A percentile compares a stretch with the other conserved stretches of the same genome.
These are phyloP conservation scores for Pteronotus mesoamericanus DNA, from an alignment of 2,797 vertebrate genomes.

Conservation along the genomic window DNA sequence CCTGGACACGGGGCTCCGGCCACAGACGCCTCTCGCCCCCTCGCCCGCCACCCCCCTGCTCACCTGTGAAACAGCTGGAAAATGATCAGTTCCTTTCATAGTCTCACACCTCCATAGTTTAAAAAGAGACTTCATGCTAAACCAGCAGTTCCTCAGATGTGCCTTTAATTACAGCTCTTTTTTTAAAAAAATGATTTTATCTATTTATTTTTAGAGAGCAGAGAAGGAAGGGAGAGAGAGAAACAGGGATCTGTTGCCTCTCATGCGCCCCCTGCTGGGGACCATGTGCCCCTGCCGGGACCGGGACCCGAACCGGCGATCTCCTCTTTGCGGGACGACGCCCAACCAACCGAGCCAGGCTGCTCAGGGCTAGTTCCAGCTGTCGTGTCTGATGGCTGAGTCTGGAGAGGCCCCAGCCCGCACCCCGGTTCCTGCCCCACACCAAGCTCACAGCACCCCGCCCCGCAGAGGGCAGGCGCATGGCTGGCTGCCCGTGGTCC, in stretches of 20 bases:
- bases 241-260: not conserved
- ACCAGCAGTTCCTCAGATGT: not conserved
- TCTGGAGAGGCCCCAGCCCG: not conserved
- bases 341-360: too few relatives aligned
- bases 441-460: not conserved
- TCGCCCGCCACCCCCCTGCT: fast-evolving
- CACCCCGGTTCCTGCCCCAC: fast-evolving
- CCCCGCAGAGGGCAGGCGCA: fast-evolving
- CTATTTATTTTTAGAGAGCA: not conserved
- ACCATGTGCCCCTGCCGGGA: too few relatives aligned
- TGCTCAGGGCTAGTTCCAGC: fast-evolving
- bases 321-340: too few relatives aligned
- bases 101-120: not conserved
- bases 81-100: fast-evolving
- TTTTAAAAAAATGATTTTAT: not conserved
- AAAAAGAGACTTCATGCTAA: not conserved
- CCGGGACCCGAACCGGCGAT: fast-evolving
- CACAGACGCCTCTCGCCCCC: fast-evolving
- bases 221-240: not conserved
- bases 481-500: not conserved
- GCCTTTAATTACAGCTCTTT: not conserved
- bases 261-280: too few relatives aligned
- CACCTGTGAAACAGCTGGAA: fast-evolving
- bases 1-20: not conserved
- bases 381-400: not conserved